These are phyloP conservation scores for Nycticorax nycticorax DNA, from an alignment of 2,113 vertebrate genomes.

Conservation along the genomic window DNA sequence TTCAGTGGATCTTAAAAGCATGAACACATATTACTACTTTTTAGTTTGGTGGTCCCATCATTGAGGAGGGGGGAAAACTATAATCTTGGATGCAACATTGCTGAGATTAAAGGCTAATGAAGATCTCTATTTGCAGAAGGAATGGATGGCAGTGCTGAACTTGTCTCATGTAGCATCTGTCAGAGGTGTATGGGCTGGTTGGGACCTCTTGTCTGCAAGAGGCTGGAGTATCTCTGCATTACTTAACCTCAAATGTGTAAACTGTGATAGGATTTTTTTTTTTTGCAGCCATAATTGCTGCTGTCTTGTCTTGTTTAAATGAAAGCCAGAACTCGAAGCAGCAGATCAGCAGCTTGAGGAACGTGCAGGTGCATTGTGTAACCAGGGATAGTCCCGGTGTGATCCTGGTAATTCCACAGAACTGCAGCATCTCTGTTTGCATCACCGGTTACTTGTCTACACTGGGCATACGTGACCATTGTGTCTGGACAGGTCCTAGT, in stretches of 20 bases:
- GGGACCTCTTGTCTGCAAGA: background rate
- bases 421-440: background rate
- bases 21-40: background rate
- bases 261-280: fast-evolving
- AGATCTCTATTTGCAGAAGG: background rate
- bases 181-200: background rate
- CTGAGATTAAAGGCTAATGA: background rate
- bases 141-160: background rate
- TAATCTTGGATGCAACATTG: fast-evolving
- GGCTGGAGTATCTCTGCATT: background rate
- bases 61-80: background rate
- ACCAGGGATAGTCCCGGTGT: fast-evolving
- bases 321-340: background rate
- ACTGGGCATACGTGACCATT: background rate
- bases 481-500: background rate
- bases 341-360: background rate
- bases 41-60: background rate
- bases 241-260: background rate
- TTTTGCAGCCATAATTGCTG: background rate
- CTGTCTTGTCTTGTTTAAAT: background rate
- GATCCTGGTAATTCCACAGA: background rate
- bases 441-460: background rate
- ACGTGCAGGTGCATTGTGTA: fast-evolving
- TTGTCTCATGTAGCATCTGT: background rate
- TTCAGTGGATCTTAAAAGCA: background rate